These are phyloP conservation scores for Actias luna DNA, from an alignment of 2,888 invertebrate genomes.

Conservation along the genomic window DNA sequence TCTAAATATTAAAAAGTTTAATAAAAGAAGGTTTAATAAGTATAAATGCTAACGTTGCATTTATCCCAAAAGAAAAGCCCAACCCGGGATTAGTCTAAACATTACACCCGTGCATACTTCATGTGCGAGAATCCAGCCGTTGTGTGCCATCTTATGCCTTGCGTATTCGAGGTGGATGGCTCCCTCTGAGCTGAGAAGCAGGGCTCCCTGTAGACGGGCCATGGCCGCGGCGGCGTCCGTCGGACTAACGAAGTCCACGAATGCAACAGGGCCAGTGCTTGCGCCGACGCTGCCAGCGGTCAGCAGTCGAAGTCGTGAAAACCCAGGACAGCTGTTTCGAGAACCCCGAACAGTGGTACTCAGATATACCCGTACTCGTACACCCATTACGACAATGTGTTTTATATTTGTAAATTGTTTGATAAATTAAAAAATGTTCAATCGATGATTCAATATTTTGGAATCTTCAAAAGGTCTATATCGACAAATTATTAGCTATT, in stretches of 20 bases:
- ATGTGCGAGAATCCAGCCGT: constrained; percentile 82
- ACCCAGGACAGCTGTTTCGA: constrained; percentile 93
- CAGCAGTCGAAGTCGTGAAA: constrained; percentile 98
- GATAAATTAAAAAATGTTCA: background rate
- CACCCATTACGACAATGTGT: constrained; percentile 52
- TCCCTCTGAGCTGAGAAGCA: constrained; percentile 97
- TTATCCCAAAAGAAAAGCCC: constrained; percentile 13
- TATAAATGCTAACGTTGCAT: constrained; percentile 9
- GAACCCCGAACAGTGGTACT: constrained; percentile 32
- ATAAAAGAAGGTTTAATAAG: background rate
- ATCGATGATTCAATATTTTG: background rate
- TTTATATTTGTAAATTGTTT: constrained; percentile 11
- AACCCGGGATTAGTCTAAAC: constrained; percentile 15
- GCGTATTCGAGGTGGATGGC: constrained; percentile 99
- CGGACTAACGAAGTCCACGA: constrained; percentile 98
- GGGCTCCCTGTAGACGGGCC: constrained; percentile 96
- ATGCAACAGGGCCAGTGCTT: constrained; percentile 93
- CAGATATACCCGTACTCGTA: constrained; percentile 67
- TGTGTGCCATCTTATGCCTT: constrained; percentile 97
- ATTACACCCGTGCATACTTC: constrained; percentile 73
- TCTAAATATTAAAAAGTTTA: background rate
- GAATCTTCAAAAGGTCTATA: background rate
- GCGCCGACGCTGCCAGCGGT: constrained; percentile 84
- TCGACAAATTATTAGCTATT: background rate
- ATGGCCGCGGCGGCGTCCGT: constrained; percentile 95